A percentile compares a stretch with the other conserved stretches of the same genome.
Evolutionary conservation across 1,140 invertebrate species (phyloP).

Genomic region (Macrotrachela quadricornifera): DNA sequence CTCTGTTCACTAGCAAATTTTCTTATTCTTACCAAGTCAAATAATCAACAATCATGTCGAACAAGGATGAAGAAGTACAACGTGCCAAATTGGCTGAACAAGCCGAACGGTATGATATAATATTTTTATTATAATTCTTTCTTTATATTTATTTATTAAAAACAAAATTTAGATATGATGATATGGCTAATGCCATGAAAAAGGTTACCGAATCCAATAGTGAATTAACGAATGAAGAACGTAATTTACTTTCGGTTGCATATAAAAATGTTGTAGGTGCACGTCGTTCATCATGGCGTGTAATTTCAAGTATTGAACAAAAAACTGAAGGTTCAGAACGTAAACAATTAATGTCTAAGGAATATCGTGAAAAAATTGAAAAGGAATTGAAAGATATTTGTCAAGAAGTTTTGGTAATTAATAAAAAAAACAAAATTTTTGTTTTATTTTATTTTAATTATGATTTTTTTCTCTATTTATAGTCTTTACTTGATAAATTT

Average conservation of each 20-base stretch:
- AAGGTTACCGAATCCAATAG: conserved; percentile 38
- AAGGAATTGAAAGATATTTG: conserved; percentile 93
- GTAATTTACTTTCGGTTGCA: conserved; percentile 82
- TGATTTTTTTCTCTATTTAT: conserved; percentile 35
- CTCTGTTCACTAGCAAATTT: too few species aligned
- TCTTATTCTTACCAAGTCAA: too few species aligned
- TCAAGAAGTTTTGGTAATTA: conserved; percentile 59
- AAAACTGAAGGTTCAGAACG: conserved; percentile 60
- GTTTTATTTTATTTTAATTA: neutral
- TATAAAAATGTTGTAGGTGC: conserved; percentile 98
- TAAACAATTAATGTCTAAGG: conserved; percentile 91
- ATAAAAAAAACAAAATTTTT: neutral
- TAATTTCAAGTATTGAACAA: conserved; percentile 86
- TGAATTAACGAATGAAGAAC: conserved; percentile 46
- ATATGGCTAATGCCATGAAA: conserved; percentile 74
- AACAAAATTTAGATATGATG: conserved; percentile 45
- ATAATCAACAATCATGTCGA: conserved; percentile 17
- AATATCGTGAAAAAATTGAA: conserved; percentile 93
- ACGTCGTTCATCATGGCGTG: conserved; percentile 81
- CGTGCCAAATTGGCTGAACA: conserved; percentile 97
- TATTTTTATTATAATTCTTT: too few species aligned
- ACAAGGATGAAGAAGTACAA: conserved; percentile 88
- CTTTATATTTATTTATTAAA: too few species aligned
- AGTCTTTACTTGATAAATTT: conserved; percentile 85
- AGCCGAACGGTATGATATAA: conserved; percentile 67